Evolutionary conservation across 92 coral and sea anemone species (phyloP), one percentile per base, ranked within the genome.

Genomic region (Chrysogorgia sp.): DNA sequence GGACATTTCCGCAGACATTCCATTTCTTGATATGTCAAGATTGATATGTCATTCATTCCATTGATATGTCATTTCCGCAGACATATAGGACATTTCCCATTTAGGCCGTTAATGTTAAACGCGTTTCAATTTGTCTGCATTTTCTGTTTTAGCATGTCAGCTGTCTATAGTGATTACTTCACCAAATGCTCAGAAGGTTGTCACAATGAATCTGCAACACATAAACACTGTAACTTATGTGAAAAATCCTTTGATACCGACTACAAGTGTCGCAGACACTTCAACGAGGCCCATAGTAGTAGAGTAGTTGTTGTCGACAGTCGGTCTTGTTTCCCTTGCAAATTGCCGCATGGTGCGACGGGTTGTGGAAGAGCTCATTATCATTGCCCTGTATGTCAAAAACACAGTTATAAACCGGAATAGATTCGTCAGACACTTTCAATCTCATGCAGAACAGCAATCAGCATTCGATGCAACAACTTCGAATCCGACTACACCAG

Each of bases 251-350:
- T 50, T 22, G 67, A 34, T 29, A 52, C 67, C 33, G 48, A 45
- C 1, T 81, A 81, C 80, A 24, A 71, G 9, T 56, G 68, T 23
- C 29, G 63, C 34, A 55, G 85, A 14, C 85, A 70, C 43, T 81
- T 81, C 35, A 34, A 40, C 34, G 74, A 78, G 50, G 67, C 75
- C 25, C 83, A 78, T 78, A 59, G 34, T 3, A 62, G 75, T 9
- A 67, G 43, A 37, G 12, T 37, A 12, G 43, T 9, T 17, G 32
- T n/a, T n/a, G n/a, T n/a, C n/a, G n/a, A n/a, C n/a, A n/a, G n/a
- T n/a, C n/a, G 43, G 43, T 9, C 17, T 3, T 81, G 80, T 40
- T 81, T 52, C 30, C 85, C 85, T 22, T 81, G 85, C 45, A 69
- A 71, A 22, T 26, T 50, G n/a, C 10, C 4, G 22, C 84, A 79